phyloP scores from a whole-genome alignment of 2,888 invertebrate genomes.

The Plagodis pulveraria region DNA sequence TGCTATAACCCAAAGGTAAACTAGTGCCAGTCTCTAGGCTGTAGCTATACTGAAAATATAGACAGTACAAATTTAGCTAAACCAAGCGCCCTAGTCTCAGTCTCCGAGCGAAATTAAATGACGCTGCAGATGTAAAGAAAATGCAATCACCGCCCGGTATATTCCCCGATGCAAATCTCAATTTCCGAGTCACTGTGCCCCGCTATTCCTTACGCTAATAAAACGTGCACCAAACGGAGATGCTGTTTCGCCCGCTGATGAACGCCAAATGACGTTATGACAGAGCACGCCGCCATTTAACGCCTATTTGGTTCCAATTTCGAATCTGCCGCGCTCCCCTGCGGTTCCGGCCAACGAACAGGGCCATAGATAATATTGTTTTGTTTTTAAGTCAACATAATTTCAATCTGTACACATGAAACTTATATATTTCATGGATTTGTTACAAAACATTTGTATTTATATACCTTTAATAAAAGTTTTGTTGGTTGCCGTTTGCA shows the following conservation, averaged over 20 bases:
- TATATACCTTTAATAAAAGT: too few relatives aligned
- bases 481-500: slow-evolving; percentile 3
- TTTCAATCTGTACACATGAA: slow-evolving; percentile 19
- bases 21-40: slow-evolving; percentile 35
- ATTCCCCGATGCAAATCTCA: slow-evolving; percentile 79
- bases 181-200: slow-evolving; percentile 80
- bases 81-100: slow-evolving; percentile 60
- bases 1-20: slow-evolving; percentile 15
- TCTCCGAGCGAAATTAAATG: slow-evolving; percentile 76
- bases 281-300: slow-evolving; percentile 87
- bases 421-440: neutral
- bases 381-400: slow-evolving; percentile 60
- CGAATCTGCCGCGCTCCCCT: slow-evolving; percentile 84
- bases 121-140: slow-evolving; percentile 79
- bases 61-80: slow-evolving; percentile 64
- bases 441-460: neutral
- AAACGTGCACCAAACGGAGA: slow-evolving; percentile 82
- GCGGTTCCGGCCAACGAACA: slow-evolving; percentile 77
- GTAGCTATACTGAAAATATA: slow-evolving; percentile 42
- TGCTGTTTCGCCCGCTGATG: slow-evolving; percentile 83
- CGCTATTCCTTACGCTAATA: slow-evolving; percentile 85
- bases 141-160: slow-evolving; percentile 80
- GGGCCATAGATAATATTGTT: slow-evolving; percentile 75
- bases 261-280: slow-evolving; percentile 84
- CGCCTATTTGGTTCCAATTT: slow-evolving; percentile 88